These are phyloP conservation scores for Eulemur albifrons DNA, from an alignment of 2,797 vertebrate species.

Conservation along the genomic window DNA sequence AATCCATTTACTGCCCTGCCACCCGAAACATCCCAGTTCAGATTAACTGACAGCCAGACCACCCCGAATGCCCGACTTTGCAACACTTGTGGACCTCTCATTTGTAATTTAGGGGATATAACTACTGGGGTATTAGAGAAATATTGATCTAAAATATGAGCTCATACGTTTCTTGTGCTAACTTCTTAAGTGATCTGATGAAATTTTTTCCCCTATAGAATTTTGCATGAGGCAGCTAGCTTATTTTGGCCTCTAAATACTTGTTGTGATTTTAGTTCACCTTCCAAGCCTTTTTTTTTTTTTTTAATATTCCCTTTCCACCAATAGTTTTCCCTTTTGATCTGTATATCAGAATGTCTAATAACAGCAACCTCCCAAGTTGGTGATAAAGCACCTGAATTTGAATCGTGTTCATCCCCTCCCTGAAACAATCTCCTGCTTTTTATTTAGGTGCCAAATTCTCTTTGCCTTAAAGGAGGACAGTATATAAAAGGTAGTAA, in stretches of 20 bases:
- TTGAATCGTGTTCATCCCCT: conserved; percentile 41
- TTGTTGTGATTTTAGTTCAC: conserved; percentile 6
- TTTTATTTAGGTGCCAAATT: conserved; percentile 54
- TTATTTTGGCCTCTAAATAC: not conserved
- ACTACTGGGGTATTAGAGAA: not conserved
- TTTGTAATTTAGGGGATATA: not conserved
- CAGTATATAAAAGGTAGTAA: not conserved
- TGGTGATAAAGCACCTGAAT: conserved; percentile 62
- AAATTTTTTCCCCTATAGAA: not conserved
- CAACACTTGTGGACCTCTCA: not conserved
- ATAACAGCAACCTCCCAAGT: conserved; percentile 50
- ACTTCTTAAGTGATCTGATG: not conserved
- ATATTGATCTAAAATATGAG: not conserved
- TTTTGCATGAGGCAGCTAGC: not conserved
- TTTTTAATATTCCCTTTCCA: not conserved
- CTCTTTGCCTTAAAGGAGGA: conserved; percentile 38
- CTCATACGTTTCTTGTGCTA: not conserved
- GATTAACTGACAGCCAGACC: not conserved
- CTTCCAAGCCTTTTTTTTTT: not conserved
- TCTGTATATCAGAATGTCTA: conserved; percentile 45
- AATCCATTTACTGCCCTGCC: not conserved
- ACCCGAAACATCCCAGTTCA: not conserved
- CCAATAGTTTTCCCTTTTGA: not conserved
- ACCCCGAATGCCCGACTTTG: not conserved
- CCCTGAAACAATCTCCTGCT: not conserved